Evolutionary conservation across 1,140 invertebrate genomes (phyloP).

Genomic region (Drosophila parvula): DNA sequence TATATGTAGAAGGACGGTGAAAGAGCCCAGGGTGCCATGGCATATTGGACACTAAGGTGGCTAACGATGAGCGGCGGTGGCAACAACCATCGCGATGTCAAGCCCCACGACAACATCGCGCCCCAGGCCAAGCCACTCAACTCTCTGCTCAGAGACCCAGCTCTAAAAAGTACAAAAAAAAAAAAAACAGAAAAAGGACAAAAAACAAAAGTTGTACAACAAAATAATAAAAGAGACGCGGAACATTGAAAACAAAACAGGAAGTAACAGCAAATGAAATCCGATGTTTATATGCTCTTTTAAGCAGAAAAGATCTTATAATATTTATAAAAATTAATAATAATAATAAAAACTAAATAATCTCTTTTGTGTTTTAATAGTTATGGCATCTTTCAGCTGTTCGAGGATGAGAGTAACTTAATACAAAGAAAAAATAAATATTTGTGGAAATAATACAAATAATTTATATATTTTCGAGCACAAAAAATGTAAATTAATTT

Average conservation of each 20-base stretch:
- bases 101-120: slow-evolving; percentile 67
- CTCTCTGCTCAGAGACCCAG: neutral
- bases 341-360: too few species aligned
- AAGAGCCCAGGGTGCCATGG: slow-evolving; percentile 40
- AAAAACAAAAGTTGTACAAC: slow-evolving; percentile 15
- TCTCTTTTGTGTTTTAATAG: too few species aligned
- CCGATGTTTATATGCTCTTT: neutral
- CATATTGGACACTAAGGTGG: slow-evolving; percentile 49
- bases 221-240: slow-evolving; percentile 30
- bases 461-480: too few species aligned
- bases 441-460: too few species aligned
- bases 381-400: too few species aligned
- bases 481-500: too few species aligned
- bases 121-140: slow-evolving; percentile 59
- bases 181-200: slow-evolving; percentile 8
- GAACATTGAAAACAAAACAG: slow-evolving; percentile 15
- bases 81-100: slow-evolving; percentile 63
- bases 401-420: too few species aligned
- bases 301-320: neutral
- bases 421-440: too few species aligned
- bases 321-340: too few species aligned
- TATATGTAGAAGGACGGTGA: neutral
- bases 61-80: slow-evolving; percentile 65
- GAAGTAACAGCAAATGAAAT: neutral
- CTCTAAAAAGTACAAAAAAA: slow-evolving; percentile 1